phyloP scores from a whole-genome alignment of 2,888 invertebrate genomes.

The Pardosa pseudoannulata region DNA sequence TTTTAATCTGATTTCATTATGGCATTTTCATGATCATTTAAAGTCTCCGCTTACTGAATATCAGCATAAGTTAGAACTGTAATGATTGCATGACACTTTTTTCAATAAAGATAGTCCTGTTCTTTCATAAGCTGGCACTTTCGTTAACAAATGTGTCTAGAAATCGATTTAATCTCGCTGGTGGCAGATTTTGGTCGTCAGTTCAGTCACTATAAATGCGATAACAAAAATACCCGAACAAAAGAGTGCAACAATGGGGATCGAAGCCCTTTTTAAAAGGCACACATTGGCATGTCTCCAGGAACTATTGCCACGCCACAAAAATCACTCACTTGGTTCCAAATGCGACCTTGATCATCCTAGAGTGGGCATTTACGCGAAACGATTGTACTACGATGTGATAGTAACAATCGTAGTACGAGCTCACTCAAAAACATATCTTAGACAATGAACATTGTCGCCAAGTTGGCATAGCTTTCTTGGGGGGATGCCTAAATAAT shows the following conservation, averaged over 20 bases:
- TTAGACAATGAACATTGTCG: slow-evolving; percentile 55
- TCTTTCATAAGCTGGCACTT: neutral
- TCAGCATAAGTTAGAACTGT: too few relatives aligned
- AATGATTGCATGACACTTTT: neutral
- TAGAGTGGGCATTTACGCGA: slow-evolving; percentile 66
- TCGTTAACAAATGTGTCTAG: slow-evolving; percentile 2
- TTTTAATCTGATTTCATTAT: too few relatives aligned
- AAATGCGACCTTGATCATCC: slow-evolving; percentile 65
- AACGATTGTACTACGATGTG: slow-evolving; percentile 54
- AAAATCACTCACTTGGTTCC: slow-evolving; percentile 28
- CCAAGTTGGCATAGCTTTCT: slow-evolving; percentile 47
- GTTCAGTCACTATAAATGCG: neutral
- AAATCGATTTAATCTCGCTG: slow-evolving; percentile 7
- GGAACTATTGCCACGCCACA: slow-evolving; percentile 24
- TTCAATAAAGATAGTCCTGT: neutral
- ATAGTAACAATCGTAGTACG: slow-evolving; percentile 64
- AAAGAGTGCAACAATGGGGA: slow-evolving; percentile 15
- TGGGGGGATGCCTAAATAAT: slow-evolving; percentile 50
- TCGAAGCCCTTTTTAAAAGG: slow-evolving; percentile 19
- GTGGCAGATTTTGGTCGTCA: slow-evolving; percentile 17
- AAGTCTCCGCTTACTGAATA: too few relatives aligned
- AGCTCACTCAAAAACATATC: neutral
- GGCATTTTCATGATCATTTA: too few relatives aligned
- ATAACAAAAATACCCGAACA: slow-evolving; percentile 10
- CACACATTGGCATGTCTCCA: slow-evolving; percentile 26